Base-by-base conservation (phyloP, 2,888 invertebrate genomes). In the Diarsia mendica region DNA sequence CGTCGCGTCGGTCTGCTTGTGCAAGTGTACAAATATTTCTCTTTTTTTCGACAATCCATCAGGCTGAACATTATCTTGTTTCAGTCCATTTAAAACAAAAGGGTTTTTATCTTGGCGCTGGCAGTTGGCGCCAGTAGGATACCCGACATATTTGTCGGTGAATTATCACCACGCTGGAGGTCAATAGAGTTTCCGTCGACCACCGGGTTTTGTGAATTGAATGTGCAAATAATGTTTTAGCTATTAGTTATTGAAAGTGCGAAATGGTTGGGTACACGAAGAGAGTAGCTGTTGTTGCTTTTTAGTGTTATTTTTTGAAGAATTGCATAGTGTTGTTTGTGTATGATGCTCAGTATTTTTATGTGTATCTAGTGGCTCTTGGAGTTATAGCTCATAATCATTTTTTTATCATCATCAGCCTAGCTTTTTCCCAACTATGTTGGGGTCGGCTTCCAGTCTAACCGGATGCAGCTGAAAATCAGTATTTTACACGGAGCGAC, bases 91-190 rank as follows among this genome's bases (percentile, higher is more conserved):
- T 83, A 90, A 87, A 91, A 92, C 91, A 90, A 91, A 92, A 91
- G 88, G 85, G 87, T 81, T 85, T 89, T 92, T 93, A 92, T 89
- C 71, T 67, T 75, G 44, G 68, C 78, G 82, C 23, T 61, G 61
- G 61, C 39, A 75, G 75, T 84, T 88, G 93, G 93, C 93, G 93
- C 93, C 94, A 90, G 81, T 89, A 87, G 90, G 89, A 90, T 89
- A 87, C 76, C 88, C 83, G 87, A 89, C 88, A 90, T 87, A 90
- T 92, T 88, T 87, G 86, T 86, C 86, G 85, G 79, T 79, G 80
- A 89, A 86, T 89, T 92, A 93, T 93, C 92, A 79, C 89, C 66
- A 84, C 85, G 86, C 84, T 89, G 90, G 91, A 92, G 93, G 93
- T 90, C 93, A 89, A 75, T 77, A 81, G 65, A 55, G 82, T 74